Base-by-base conservation (phyloP, 1,140 invertebrate genomes). In the Cryptotermes secundus region DNA sequence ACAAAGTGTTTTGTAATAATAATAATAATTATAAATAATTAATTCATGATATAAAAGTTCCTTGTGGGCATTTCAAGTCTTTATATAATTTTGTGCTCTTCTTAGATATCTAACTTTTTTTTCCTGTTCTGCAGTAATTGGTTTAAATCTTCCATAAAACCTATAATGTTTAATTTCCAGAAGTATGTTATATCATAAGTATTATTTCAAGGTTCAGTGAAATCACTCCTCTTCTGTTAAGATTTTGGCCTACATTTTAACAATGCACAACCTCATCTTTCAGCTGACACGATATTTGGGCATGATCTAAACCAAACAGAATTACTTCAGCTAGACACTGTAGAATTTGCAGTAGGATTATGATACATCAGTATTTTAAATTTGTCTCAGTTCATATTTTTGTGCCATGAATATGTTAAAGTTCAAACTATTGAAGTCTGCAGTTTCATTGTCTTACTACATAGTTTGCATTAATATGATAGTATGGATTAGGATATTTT, bases 41-140 rank as follows among this genome's bases (percentile, higher is more conserved):
- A 81, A 72, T 72, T 81, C 34, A 38, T 81, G 38, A 81, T 45
- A 81, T 81, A 72, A 72, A 83, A 83, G 83, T 83, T 83, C 83
- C 83, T 83, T 83, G 83, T 83, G 83, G 83, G 83, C 83, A 83
- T 83, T 83, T 79, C 34, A 79, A 34, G 65, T 72, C 31, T 72
- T 16, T 79, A 34, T 79, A 34, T 19, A 31, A 19, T n/a, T 34
- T 72, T 72, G 22, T 36, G 26, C 49, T 42, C 34, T 83, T n/a
- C 38, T 83, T 42, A 79, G 31, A n/a, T 83, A 49, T 12, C 42
- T 10, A 31, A 59, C n/a, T n/a, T n/a, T 83, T 38, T 14, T 72
- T 72, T 19, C 19, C 26, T 72, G 26, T 14, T 26, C 31, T 72
- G 26, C 59, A 72, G 59, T 72, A 72, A 72, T 72, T 72, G 0